Percentiles rank a stretch among this genome's conserved stretches.
Conservation (phyloP, 2,113 vertebrate genomes). For the Tauraco erythrolophus region DNA sequence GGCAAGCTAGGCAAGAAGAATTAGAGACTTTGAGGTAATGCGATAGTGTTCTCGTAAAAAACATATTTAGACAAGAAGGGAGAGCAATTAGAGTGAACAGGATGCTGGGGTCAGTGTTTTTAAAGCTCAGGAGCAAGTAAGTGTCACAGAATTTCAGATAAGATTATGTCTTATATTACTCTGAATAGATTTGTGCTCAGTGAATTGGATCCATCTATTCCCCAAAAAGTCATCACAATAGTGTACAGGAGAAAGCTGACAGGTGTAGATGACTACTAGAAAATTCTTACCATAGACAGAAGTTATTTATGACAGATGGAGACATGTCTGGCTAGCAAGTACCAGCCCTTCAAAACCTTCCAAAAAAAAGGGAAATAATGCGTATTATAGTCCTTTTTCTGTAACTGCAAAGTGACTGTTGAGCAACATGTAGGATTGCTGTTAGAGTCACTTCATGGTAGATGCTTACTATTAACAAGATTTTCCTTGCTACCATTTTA, state of each 20-base stretch:
- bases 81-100: background rate
- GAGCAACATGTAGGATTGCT: background rate
- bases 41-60: background rate
- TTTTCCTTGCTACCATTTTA: background rate
- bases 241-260: background rate
- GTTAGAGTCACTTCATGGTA: background rate
- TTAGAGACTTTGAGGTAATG: background rate
- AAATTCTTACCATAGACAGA: background rate
- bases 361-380: background rate
- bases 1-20: constrained; percentile 8
- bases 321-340: background rate
- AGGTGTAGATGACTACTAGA: background rate
- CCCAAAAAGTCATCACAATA: background rate
- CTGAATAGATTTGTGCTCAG: background rate
- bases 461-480: background rate
- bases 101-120: background rate
- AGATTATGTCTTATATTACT: background rate
- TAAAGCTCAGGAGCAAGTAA: background rate
- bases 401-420: background rate
- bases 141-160: background rate
- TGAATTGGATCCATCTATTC: background rate
- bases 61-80: background rate
- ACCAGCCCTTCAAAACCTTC: background rate
- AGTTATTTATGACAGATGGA: background rate
- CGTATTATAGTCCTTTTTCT: background rate